A percentile compares a stretch with the other conserved stretches of the same genome.
phyloP scores from a whole-genome alignment of 2,888 invertebrate species.

The Campoplex nolae region DNA sequence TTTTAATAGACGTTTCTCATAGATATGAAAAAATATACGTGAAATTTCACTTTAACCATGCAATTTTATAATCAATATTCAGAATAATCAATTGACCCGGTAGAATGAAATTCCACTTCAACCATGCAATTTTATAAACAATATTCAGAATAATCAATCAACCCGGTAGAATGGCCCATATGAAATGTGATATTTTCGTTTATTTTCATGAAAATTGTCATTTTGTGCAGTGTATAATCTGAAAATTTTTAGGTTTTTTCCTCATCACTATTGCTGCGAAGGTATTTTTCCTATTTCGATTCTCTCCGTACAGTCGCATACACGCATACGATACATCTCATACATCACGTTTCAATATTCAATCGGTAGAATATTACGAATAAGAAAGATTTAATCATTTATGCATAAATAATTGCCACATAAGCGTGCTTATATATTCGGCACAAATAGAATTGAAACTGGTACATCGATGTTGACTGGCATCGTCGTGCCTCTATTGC shows the following conservation, averaged over 20 bases:
- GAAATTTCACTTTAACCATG: not conserved
- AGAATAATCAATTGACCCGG: not conserved
- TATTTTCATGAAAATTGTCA: not conserved
- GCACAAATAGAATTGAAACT: not conserved
- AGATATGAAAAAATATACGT: not conserved
- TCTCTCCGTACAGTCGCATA: not conserved
- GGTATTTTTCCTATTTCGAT: not conserved
- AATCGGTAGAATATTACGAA: not conserved
- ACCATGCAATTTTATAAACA: not conserved
- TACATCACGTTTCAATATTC: too few species aligned
- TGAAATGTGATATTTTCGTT: not conserved
- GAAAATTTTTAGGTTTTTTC: not conserved
- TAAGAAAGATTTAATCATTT: not conserved
- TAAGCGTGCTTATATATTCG: not conserved
- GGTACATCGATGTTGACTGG: not conserved
- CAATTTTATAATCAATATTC: not conserved
- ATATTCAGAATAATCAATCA: not conserved
- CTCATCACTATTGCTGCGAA: not conserved
- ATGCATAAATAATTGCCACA: not conserved
- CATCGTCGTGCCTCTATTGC: not conserved
- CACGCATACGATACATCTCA: not conserved
- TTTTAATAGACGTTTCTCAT: not conserved
- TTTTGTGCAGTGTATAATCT: not conserved
- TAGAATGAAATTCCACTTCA: not conserved
- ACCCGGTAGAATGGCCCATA: not conserved